A percentile compares a stretch with the other conserved stretches of the same genome.
Conservation (phyloP, 2,888 invertebrate species). For the Drosophila rellima region DNA sequence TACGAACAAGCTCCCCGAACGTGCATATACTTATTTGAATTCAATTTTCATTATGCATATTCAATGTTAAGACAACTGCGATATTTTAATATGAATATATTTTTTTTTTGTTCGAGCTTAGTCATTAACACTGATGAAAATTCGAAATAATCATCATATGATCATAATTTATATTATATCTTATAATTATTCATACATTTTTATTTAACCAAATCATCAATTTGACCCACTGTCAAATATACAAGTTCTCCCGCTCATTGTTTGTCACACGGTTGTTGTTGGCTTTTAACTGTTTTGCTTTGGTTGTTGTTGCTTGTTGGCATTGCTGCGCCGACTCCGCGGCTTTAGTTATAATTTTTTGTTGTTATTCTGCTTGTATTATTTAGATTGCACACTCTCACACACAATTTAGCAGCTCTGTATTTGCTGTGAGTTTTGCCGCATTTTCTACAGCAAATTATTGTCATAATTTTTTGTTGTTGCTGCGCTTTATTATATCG, state of each 20-base stretch:
- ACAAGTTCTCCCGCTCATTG: constrained; percentile 27
- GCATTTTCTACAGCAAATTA: constrained; percentile 76
- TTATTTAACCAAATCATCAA: background rate
- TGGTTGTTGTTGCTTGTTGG: constrained; percentile 34
- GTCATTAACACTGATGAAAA: too few species aligned
- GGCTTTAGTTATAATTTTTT: constrained; percentile 62
- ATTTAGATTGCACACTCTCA: constrained; percentile 63
- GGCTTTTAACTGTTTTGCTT: constrained; percentile 71
- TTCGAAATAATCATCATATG: too few species aligned
- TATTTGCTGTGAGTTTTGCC: constrained; percentile 41
- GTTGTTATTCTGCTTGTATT: constrained; percentile 53
- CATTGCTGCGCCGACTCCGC: constrained; percentile 50
- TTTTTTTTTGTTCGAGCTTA: too few species aligned
- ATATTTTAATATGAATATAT: too few species aligned
- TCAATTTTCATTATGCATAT: background rate
- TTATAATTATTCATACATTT: too few species aligned
- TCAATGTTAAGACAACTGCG: background rate
- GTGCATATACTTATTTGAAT: background rate
- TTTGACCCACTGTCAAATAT: constrained; percentile 34
- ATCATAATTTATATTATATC: too few species aligned
- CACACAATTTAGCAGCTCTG: constrained; percentile 44
- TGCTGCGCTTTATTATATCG: constrained; percentile 46
- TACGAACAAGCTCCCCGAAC: background rate
- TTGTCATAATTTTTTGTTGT: constrained; percentile 65
- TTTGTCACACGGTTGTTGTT: constrained; percentile 39